A percentile compares a stretch with the other conserved stretches of the same genome.
phyloP scores from a whole-genome alignment of 2,888 invertebrate genomes.

The Deilephila porcellus region DNA sequence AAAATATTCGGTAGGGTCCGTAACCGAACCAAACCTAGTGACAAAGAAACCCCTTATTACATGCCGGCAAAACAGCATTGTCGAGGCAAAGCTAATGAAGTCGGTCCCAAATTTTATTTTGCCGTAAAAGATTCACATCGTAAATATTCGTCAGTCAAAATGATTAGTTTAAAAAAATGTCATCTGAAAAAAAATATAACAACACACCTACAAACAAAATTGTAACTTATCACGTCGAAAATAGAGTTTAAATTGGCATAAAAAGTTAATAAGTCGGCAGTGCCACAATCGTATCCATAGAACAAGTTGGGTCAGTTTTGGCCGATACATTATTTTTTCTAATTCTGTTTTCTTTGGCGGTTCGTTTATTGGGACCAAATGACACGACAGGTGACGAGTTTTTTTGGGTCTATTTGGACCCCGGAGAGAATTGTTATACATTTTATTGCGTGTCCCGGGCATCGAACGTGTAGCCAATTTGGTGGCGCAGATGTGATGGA shows the following conservation, averaged over 20 bases:
- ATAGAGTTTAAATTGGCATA: constrained; percentile 41
- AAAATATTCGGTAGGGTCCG: constrained; percentile 17
- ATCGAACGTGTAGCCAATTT: constrained; percentile 73
- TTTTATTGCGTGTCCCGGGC: constrained; percentile 79
- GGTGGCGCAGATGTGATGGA: constrained; percentile 71
- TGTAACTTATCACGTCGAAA: constrained; percentile 22
- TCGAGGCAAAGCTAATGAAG: constrained; percentile 77
- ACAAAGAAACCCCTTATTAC: constrained; percentile 59
- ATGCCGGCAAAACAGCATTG: constrained; percentile 62
- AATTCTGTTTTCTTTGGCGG: constrained; percentile 81
- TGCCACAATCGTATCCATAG: constrained; percentile 60
- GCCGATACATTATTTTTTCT: constrained; percentile 72
- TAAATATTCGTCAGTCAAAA: constrained; percentile 83
- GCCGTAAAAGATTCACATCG: constrained; percentile 77
- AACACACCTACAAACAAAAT: constrained; percentile 35
- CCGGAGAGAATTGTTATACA: constrained; percentile 77
- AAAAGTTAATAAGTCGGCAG: constrained; percentile 37
- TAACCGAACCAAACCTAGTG: constrained; percentile 29
- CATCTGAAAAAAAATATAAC: constrained; percentile 51
- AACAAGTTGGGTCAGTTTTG: constrained; percentile 75
- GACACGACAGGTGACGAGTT: constrained; percentile 83
- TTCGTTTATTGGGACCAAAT: constrained; percentile 81
- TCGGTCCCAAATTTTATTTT: constrained; percentile 74
- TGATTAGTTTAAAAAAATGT: constrained; percentile 67
- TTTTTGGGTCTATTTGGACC: constrained; percentile 53